Base-by-base conservation (phyloP, 2,888 invertebrate species). In the Eumacrocentrus americanus region DNA sequence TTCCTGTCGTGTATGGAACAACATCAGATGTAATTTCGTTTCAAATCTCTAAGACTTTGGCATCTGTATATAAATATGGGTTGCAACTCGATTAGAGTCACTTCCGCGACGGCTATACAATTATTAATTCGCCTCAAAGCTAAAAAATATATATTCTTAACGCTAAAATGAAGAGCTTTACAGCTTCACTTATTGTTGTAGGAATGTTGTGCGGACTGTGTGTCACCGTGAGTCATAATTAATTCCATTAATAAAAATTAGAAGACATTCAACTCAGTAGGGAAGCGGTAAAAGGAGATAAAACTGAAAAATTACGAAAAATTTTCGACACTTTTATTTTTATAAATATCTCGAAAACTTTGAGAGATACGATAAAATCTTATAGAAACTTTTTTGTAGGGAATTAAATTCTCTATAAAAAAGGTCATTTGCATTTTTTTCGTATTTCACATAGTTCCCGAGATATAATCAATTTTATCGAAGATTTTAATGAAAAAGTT, bases 1-100 rank as follows among this genome's bases (percentile, higher is more conserved):
- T 35, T 60, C 54, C 54, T 54, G 54, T 60, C 37, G 47, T 55
- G 50, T 40, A 35, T 40, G 48, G 25, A 44, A 55, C 14, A 53
- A 16, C 42, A 48, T 34, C 29, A 34, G 23, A 14, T 6, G 29
- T 29, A 48, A 29, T 2, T 4, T 14, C 46, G 6, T 12, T 25
- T 14, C 11, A 25, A 5, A 29, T 25, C 14, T 34, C 14, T 53
- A 25, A 42, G 14, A 38, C 5, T 38, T 51, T 22, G 34, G n/a
- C 12, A 18, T 38, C 38, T n/a, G 18, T 9, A 22, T 52, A 52
- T 52, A 52, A 52, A 52, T 52, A 52, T 23, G 35, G 22, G 51
- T 22, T 38, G 20, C 18, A 38, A 9, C n/a, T 23, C 14, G 20
- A 52, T 38, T 22, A 22, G n/a, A 18, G 20, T 23, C 12, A 37